A percentile compares a stretch with the other conserved stretches of the same genome.
phyloP scores from a whole-genome alignment of 2,113 vertebrate species.

The Cephalopholis sonnerati region DNA sequence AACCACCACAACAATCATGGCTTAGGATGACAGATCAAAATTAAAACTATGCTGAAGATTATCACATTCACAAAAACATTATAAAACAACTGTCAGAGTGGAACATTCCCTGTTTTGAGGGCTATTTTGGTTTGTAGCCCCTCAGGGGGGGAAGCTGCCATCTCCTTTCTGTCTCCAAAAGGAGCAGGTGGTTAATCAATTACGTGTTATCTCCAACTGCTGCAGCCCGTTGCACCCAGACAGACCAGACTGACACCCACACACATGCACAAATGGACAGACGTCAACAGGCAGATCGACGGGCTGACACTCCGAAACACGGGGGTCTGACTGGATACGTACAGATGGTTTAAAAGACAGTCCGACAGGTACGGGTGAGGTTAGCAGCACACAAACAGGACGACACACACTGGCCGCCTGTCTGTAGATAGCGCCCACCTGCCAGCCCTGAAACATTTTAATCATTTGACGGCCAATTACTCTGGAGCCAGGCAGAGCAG shows the following conservation, averaged over 20 bases:
- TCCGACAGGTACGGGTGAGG: constrained; percentile 19
- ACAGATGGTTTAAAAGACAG: constrained; percentile 43
- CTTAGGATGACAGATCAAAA: not conserved
- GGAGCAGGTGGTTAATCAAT: constrained; percentile 77
- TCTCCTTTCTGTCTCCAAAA: constrained; percentile 65
- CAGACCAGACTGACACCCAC: constrained; percentile 41
- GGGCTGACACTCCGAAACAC: constrained; percentile 36
- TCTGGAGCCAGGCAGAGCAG: constrained; percentile 74
- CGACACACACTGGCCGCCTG: constrained; percentile 37
- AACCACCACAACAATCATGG: not conserved
- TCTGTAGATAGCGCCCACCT: constrained; percentile 69
- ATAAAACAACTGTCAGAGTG: constrained; percentile 18
- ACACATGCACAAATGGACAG: constrained; percentile 44
- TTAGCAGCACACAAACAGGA: constrained; percentile 43
- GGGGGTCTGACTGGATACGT: constrained; percentile 10
- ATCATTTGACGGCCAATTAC: constrained; percentile 79
- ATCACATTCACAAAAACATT: not conserved
- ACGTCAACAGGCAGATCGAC: constrained; percentile 48
- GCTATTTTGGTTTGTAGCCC: constrained; percentile 59
- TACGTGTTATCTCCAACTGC: constrained; percentile 71
- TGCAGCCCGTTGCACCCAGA: constrained; percentile 54
- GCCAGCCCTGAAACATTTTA: constrained; percentile 74
- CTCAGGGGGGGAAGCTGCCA: constrained; percentile 49
- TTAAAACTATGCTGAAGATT: not conserved
- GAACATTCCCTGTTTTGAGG: constrained; percentile 33